Percentiles rank a stretch among this genome's conserved stretches.
Conservation (phyloP, 2,888 invertebrate genomes). For the Hirtodrosophila confusa region DNA sequence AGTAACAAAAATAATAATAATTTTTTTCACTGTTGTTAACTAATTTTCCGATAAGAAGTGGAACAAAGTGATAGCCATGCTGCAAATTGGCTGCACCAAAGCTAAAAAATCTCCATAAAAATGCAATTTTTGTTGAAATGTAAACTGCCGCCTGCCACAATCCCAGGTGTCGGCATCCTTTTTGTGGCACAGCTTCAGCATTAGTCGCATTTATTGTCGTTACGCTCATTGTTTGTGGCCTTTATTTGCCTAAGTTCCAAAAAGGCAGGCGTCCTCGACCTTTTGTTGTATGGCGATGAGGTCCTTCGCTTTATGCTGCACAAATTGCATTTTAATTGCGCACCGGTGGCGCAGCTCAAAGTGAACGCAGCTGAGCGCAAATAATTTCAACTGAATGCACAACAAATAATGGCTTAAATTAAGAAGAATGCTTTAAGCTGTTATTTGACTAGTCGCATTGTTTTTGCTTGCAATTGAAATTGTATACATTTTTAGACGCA, state of each 20-base stretch:
- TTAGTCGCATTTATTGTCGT: slow-evolving; percentile 19
- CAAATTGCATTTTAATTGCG: slow-evolving; percentile 77
- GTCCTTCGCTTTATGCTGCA: slow-evolving; percentile 49
- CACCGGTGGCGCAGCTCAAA: slow-evolving; percentile 46
- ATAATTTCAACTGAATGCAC: slow-evolving; percentile 67
- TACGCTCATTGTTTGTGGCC: slow-evolving; percentile 38
- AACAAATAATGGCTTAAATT: slow-evolving; percentile 58
- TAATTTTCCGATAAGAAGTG: not conserved
- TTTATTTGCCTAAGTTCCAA: slow-evolving; percentile 28
- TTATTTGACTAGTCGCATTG: slow-evolving; percentile 32
- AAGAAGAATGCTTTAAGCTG: slow-evolving; percentile 49
- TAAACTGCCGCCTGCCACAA: slow-evolving; percentile 7
- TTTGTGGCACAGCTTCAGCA: slow-evolving; percentile 16
- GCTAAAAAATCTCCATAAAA: slow-evolving; percentile 10
- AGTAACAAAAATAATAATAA: no score
- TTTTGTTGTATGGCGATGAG: slow-evolving; percentile 26
- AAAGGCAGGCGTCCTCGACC: slow-evolving; percentile 22
- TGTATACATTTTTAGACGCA: slow-evolving; percentile 43
- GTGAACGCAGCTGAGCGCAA: slow-evolving; percentile 63
- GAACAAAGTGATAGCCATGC: not conserved
- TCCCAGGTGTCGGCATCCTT: slow-evolving; percentile 18
- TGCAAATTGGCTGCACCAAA: slow-evolving; percentile 9
- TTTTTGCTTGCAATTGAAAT: slow-evolving; percentile 31
- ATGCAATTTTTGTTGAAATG: slow-evolving; percentile 30
- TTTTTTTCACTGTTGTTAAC: not conserved